Evolutionary conservation across 2,113 vertebrate species (phyloP), one percentile per base, ranked within the genome.

Genomic region (Grammomys dolichurus): DNA sequence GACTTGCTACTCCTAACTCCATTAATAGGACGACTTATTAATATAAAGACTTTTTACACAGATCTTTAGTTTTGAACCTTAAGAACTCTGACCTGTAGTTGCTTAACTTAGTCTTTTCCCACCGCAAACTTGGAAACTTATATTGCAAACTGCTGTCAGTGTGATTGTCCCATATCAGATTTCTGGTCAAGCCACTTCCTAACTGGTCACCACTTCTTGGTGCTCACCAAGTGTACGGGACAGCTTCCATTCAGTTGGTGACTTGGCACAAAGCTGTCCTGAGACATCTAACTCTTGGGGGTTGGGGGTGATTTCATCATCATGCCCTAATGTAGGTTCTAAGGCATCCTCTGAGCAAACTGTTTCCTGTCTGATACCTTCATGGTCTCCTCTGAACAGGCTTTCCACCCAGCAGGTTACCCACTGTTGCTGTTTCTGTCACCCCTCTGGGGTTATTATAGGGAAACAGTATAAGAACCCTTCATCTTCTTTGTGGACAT

Each of bases 141-240:
- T 7, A 6, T 51, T 56, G 36, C 69, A 46, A 40, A 26, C 12
- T 4, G 7, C 20, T 10, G 5, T 22, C 11, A 43, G 28, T 51
- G 19, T 26, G 1, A 20, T 51, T 40, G 67, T 75, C 70, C 36
- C 31, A 2, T 4, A 33, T 3, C 1, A 1, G 1, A 26, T 56
- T 40, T 91, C 80, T 12, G 26, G 19, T 36, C 20, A 17, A 46
- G 63, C n/a, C 3, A 16, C 7, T 5, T 17, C 20, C 9, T 24
- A 69, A 4, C n/a, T 7, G 36, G 20, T 5, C 0, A 16, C 20
- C 10, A 20, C 10, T 33, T 20, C 31, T 4, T 1, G 3, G 9
- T 31, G 22, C 43, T 58, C n/a, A 58, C 40, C 26, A 31, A 67
- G 19, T 28, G 13, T 2, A 4, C 2, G 28, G 8, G 73, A 31